A percentile compares a stretch with the other conserved stretches of the same genome.
Evolutionary conservation across 2,797 vertebrate species (phyloP).

Genomic region (Carcharodon carcharias): DNA sequence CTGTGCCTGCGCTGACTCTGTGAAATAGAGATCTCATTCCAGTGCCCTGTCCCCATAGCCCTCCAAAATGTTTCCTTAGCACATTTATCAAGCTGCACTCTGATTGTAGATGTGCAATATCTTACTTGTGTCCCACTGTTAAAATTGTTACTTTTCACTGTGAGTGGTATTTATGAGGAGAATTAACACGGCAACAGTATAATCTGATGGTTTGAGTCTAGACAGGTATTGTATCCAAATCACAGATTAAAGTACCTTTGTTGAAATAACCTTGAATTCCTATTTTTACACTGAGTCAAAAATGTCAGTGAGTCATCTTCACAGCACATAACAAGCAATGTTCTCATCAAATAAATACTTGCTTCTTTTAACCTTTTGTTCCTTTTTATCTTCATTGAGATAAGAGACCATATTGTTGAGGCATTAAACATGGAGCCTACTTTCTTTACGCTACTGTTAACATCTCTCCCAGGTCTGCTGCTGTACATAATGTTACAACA

Average conservation of each 20-base stretch:
- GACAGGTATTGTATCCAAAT: conserved; percentile 25
- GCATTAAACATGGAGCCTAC: neutral
- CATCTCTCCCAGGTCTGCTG: neutral
- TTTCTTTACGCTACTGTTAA: neutral
- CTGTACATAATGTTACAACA: neutral
- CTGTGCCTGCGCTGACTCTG: neutral
- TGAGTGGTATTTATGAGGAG: neutral
- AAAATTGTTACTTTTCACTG: conserved; percentile 30
- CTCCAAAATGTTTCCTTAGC: neutral
- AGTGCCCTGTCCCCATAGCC: no score
- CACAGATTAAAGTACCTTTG: neutral
- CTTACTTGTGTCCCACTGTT: neutral
- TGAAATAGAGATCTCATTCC: neutral
- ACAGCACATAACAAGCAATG: neutral
- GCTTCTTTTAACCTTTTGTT: neutral
- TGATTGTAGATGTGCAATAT: neutral
- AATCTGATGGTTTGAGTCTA: neutral
- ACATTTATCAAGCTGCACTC: neutral
- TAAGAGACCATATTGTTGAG: neutral
- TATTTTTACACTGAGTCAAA: conserved; percentile 1
- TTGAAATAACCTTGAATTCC: neutral
- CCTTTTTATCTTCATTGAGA: neutral
- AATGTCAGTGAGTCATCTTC: neutral
- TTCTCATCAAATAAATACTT: neutral
- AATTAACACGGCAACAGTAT: neutral